Evolutionary conservation across 2,888 invertebrate species (phyloP), one percentile per base, ranked within the genome.

Genomic region (Drosophila anomalata): DNA sequence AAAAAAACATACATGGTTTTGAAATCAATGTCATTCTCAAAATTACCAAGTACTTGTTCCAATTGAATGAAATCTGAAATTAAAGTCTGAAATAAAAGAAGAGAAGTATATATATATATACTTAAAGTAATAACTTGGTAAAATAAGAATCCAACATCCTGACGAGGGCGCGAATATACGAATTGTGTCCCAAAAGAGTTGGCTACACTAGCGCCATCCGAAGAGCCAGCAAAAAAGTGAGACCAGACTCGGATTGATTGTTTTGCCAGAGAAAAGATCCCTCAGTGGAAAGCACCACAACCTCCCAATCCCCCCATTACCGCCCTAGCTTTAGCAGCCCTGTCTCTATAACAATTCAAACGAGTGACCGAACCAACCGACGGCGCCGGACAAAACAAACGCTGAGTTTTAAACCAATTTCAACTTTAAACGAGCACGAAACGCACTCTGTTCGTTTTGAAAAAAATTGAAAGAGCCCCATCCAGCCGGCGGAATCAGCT

Each of bases 401-500:
- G 22, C 54, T 55, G 31, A 22, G 7, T 20, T 22, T 55, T 29
- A 29, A 61, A 78, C 55, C 51, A 78, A 76, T 68, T 75, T 71
- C 52, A 44, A 51, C 70, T 76, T 59, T 57, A 74, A n/a, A 77
- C 83, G 62, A 42, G 52, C 20, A 53, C 33, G 65, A 36, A 24
- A 20, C 41, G 17, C 29, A 29, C 29, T 29, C 29, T 29, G 29
- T 29, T 29, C 29, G 29, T 29, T 29, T 29, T 9, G 11, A 6
- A 33, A 57, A 48, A 17, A 48, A 17, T 20, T 20, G 0, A 2
- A 54, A 39, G n/a, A 36, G 8, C 9, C 12, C 29, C 11, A 12
- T 17, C 12, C 44, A 44, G 56, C 44, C 65, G 63, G 63, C 65
- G 22, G 39, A 46, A 53, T 42, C 61, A 68, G 75, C 71, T 72